These are phyloP conservation scores for Cyrtonyx montezumae DNA, from an alignment of 2,113 vertebrate species.

Conservation along the genomic window DNA sequence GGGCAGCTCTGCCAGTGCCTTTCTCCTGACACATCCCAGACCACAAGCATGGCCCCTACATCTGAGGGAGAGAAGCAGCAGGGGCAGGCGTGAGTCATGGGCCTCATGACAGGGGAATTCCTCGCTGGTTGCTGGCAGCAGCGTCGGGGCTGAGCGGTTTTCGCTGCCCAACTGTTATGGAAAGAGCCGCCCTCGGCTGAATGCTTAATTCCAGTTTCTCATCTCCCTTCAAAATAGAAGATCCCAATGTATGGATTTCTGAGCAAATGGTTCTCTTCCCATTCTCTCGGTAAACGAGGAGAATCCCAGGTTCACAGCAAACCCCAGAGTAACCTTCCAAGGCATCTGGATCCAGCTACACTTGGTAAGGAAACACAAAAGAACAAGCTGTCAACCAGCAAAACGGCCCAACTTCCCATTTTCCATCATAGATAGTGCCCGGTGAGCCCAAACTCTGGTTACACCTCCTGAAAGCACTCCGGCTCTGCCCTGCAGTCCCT, in stretches of 20 bases:
- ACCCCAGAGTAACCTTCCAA: background rate
- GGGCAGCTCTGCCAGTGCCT: background rate
- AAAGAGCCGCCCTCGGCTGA: conserved; percentile 29
- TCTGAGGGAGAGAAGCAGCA: conserved; percentile 33
- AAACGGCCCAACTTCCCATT: background rate
- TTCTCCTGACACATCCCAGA: conserved; percentile 54
- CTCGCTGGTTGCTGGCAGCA: conserved; percentile 49
- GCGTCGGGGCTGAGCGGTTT: background rate
- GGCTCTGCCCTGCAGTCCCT: background rate
- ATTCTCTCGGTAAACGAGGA: background rate
- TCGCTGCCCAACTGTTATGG: background rate
- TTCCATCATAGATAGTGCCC: background rate
- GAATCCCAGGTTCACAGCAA: background rate
- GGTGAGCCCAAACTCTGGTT: background rate
- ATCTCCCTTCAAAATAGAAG: conserved; percentile 41
- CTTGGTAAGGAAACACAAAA: background rate
- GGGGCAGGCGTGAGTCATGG: conserved; percentile 44
- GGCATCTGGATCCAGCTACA: background rate
- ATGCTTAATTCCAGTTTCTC: background rate
- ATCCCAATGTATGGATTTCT: background rate
- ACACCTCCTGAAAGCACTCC: background rate
- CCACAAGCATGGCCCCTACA: background rate
- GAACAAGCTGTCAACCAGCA: background rate
- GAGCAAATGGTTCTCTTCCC: background rate
- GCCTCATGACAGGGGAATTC: conserved; percentile 66